Base-by-base conservation (phyloP, 2,797 vertebrate species). In the Chelonia mydas region DNA sequence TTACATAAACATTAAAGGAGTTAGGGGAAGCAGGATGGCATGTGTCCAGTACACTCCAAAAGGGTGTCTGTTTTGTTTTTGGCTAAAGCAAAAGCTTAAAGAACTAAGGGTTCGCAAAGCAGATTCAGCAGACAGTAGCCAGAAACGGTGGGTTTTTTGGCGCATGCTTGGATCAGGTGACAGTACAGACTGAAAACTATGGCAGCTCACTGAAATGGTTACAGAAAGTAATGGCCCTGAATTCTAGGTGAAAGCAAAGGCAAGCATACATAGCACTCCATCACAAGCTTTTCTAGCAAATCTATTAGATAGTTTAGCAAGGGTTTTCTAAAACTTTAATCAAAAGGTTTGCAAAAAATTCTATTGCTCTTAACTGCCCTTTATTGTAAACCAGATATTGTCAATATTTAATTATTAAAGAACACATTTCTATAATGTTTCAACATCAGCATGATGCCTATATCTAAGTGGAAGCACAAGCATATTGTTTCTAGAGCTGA, bases 171-270 rank as follows among this genome's bases (percentile, higher is more conserved):
- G 98, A 97, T 98, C 98, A 98, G 97, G 98, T 98, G 98, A 98
- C 98, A 97, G 98, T 98, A 98, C 98, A 98, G 98, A 98, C 98
- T 98, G 98, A 98, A 98, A 99, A 99, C 98, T 98, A 99, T 99
- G 99, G 99, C 99, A 99, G 99, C 99, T 99, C 99, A 99, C 98
- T 99, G 99, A 99, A 98, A 98, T 98, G 98, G 98, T 98, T 97
- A 98, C 98, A 98, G 98, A 98, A 98, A 98, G 98, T 97, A 98
- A 98, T 98, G 98, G 97, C 98, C 98, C 98, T 98, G 96, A 97
- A 93, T 83, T 98, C 98, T 97, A 97, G 97, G 98, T 98, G 98
- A 94, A 98, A 98, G 97, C 97, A 98, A 98, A 98, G 98, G 98
- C 98, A 98, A 98, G 98, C 98, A 97, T 97, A 98, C 98, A 97